Base-by-base conservation (phyloP, 2,888 invertebrate genomes). In the Pachymerium ferrugineum region DNA sequence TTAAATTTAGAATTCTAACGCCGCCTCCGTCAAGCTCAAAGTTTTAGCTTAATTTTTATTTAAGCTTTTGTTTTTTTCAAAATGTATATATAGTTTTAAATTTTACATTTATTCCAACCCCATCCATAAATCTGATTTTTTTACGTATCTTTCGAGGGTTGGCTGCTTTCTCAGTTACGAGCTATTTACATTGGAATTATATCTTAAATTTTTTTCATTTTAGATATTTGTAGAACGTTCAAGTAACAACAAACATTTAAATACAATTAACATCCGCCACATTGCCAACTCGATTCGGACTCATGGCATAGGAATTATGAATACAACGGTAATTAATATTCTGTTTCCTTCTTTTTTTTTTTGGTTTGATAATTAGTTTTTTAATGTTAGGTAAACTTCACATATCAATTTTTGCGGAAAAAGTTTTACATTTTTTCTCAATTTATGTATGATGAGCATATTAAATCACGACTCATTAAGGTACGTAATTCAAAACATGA, bases 401-500 rank as follows among this genome's bases (percentile, higher is more conserved):
- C 93, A 0, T 95, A 95, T 83, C 97, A 97, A 83, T 97, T 96
- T 83, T 85, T 98, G 77, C 88, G 93, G 77, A 91, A 93, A 78
- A 96, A 97, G 82, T 91, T 99, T 80, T 92, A 91, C 79, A 90
- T 91, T 0, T 94, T 99, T 82, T 97, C 97, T 0, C 97, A 97
- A 83, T 98, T 98, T 82, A 88, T 99, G 83, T 97, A 92, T 81
- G 97, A 98, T 81, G 99, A 99, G 83, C 96, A 96, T 80, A 96
- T 99, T 71, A 97, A 97, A 83, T 96, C 97, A 0, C 87, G 95
- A 74, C 85, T 99, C 1, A 87, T 94, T 77, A 94, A 95, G 80
- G 85, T 77, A 31, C 68, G 25, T 35, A 14, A n/a, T n/a, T n/a
- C n/a, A n/a, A n/a, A n/a, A 8, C 8, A 35, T 35, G 10, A 47